A percentile compares a stretch with the other conserved stretches of the same genome.
Conservation (phyloP, 2,888 invertebrate species). For the Cistogaster globosa region DNA sequence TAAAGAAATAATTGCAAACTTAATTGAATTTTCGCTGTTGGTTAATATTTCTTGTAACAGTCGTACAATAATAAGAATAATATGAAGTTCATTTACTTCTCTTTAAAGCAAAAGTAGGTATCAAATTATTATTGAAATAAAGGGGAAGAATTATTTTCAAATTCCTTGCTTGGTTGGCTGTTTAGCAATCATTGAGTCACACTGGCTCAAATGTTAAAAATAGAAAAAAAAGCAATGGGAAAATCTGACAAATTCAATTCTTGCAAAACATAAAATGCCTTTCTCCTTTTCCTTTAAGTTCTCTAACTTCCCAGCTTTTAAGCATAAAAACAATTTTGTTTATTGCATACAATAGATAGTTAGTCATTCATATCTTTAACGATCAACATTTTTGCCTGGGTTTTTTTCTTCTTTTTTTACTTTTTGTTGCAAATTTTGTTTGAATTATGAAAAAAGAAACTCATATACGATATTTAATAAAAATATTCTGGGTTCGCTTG, state of each 20-base stretch:
- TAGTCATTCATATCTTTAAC: constrained; percentile 70
- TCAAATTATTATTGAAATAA: constrained; percentile 52
- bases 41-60: constrained; percentile 6
- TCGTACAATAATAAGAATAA: neutral
- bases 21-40: constrained; percentile 60
- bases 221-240: constrained; percentile 45
- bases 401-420: neutral
- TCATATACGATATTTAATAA: constrained; percentile 59
- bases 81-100: constrained; percentile 22
- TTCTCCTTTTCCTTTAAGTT: constrained; percentile 18
- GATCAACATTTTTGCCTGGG: constrained; percentile 58
- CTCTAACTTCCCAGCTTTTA: constrained; percentile 56
- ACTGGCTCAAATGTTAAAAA: constrained; percentile 28
- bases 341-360: constrained; percentile 59
- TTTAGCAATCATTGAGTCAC: constrained; percentile 64
- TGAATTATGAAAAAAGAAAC: constrained; percentile 66
- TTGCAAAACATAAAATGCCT: constrained; percentile 5
- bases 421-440: constrained; percentile 41
- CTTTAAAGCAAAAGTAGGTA: constrained; percentile 30
- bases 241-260: constrained; percentile 59
- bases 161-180: constrained; percentile 55
- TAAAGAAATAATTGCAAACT: constrained; percentile 62
- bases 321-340: constrained; percentile 39
- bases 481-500: constrained; percentile 58
- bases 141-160: constrained; percentile 35